Base-by-base conservation (phyloP, 2,797 vertebrate genomes). In the Rhinella marina region DNA sequence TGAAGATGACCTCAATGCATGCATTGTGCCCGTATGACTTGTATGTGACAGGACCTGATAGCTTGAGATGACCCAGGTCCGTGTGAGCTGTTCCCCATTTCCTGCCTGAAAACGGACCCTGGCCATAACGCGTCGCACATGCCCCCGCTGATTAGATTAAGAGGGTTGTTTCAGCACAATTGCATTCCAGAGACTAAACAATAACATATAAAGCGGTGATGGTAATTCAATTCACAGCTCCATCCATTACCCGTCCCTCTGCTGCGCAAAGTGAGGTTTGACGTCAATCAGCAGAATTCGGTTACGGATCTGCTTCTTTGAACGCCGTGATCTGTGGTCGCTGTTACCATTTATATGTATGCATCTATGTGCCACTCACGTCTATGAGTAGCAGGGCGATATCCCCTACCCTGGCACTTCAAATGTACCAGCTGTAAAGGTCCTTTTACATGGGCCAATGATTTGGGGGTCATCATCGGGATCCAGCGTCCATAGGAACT, bases 81-180 rank as follows among this genome's bases (percentile, higher is more conserved):
- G 85, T 0, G 0, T 90, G 90, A 91, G 85, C 85, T 90, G 56
- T 88, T 90, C 88, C 86, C 91, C 86, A 21, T 81, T 91, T 90
- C 86, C 88, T 81, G 90, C 88, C 27, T 32, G 90, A 90, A 77
- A 72, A 27, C 72, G 32, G 79, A 90, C 82, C 85, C 50, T 87
- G 90, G 82, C 1, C 54, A 23, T 14, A 77, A 82, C 87, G 66
- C 88, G 59, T 90, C 87, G 87, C 1, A 19, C 4, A 13, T 86
- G 68, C 78, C 75, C 83, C 85, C 86, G 59, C 90, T 66, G 6
- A 23, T 72, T 89, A 25, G 90, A 81, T 90, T 72, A 25, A 29
- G n/a, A 61, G 84, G 59, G 50, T 81, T 86, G 73, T 29, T 90
- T 87, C 90, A 87, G 81, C 54, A 2, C 77, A 77, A 89, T 29